A percentile compares a stretch with the other conserved stretches of the same genome.
Conservation (phyloP, 2,888 invertebrate genomes). For the Leptinotarsa rubiginosa region DNA sequence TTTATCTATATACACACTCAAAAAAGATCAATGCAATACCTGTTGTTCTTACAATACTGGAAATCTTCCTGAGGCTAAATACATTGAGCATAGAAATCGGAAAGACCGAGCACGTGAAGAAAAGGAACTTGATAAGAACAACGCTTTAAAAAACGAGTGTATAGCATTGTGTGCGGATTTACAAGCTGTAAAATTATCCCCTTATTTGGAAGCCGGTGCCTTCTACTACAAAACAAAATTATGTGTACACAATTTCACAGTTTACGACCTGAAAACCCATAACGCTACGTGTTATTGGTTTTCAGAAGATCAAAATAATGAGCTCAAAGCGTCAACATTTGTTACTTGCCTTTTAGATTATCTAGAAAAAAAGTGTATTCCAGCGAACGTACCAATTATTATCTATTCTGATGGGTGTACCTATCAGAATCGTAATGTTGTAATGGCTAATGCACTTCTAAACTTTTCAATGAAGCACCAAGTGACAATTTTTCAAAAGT, state of each 20-base stretch:
- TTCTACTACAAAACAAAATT: slow-evolving; percentile 12
- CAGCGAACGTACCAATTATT: slow-evolving; percentile 38
- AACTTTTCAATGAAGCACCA: slow-evolving; percentile 22
- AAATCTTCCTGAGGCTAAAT: background rate
- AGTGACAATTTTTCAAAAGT: background rate
- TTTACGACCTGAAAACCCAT: background rate
- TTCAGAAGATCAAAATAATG: slow-evolving; percentile 3
- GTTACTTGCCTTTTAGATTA: slow-evolving; percentile 24
- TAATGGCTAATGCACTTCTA: slow-evolving; percentile 45
- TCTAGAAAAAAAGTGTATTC: slow-evolving; percentile 5
- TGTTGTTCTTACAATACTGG: background rate
- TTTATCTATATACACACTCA: background rate
- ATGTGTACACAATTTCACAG: slow-evolving; percentile 17
- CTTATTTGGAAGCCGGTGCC: background rate
- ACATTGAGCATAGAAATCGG: background rate
- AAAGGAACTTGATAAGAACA: background rate
- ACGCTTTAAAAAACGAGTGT: background rate
- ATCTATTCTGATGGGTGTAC: slow-evolving; percentile 48
- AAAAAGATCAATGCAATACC: slow-evolving; percentile 1
- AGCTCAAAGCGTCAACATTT: slow-evolving; percentile 6
- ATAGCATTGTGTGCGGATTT: background rate
- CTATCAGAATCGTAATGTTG: slow-evolving; percentile 45
- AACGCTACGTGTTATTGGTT: slow-evolving; percentile 10
- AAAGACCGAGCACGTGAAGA: background rate
- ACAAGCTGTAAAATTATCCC: slow-evolving; percentile 8